Conservation (phyloP, 1,140 invertebrate species). For the Pinna nobilis region DNA sequence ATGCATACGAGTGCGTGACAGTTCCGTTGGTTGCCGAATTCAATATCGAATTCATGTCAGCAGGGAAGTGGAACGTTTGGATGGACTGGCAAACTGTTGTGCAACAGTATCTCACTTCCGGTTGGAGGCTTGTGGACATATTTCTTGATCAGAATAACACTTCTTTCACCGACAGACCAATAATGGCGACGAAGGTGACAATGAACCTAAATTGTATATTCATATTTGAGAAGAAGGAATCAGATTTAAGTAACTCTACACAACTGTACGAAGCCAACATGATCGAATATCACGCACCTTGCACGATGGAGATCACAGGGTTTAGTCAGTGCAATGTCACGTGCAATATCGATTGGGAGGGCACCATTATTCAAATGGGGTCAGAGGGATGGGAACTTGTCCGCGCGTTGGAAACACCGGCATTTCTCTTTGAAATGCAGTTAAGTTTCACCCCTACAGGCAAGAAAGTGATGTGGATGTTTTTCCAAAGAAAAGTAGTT, state of each 20-base stretch:
- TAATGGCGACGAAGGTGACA: not conserved
- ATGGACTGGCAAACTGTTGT: conserved; percentile 52
- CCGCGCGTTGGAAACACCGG: conserved; percentile 53
- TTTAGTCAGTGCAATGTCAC: conserved; percentile 15
- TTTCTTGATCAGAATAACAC: conserved; percentile 45
- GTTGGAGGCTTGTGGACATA: conserved; percentile 57
- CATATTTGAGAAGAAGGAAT: conserved; percentile 59
- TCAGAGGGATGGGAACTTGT: conserved; percentile 58
- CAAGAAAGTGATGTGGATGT: conserved; percentile 22
- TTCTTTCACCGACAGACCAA: conserved; percentile 14
- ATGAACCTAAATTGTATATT: conserved; percentile 38
- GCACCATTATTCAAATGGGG: conserved; percentile 46
- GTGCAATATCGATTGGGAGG: conserved; percentile 45
- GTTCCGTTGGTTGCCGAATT: conserved; percentile 25
- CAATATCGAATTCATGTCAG: not conserved
- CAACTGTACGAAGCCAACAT: conserved; percentile 55
- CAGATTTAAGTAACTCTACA: conserved; percentile 41
- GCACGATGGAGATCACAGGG: conserved; percentile 33
- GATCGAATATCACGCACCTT: conserved; percentile 36
- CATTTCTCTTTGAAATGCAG: not conserved
- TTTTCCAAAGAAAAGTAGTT: conserved; percentile 15
- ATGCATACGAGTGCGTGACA: conserved; percentile 49
- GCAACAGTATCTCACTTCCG: conserved; percentile 36
- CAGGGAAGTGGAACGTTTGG: conserved; percentile 10
- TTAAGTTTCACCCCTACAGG: too few species aligned